phyloP scores from a whole-genome alignment of 2,888 invertebrate genomes.

The Nezara viridula region DNA sequence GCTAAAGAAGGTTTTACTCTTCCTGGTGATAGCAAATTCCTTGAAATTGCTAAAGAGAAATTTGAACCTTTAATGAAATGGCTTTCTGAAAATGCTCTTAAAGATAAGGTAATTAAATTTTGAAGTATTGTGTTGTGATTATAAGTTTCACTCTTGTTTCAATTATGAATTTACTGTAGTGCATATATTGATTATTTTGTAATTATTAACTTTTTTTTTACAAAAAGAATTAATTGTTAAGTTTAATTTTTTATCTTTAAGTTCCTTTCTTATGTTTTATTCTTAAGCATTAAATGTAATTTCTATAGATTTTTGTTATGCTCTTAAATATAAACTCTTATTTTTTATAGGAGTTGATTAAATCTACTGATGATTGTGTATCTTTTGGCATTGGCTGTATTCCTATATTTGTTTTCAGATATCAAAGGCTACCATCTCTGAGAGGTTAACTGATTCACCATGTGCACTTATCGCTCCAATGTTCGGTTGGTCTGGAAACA shows the following conservation, averaged over 20 bases:
- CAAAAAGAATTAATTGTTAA: too few species aligned
- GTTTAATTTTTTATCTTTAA: background rate
- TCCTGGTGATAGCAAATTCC: conserved; percentile 82
- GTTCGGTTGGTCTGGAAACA: conserved; percentile 99
- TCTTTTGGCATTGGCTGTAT: too few species aligned
- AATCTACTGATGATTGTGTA: too few species aligned
- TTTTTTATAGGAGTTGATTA: too few species aligned
- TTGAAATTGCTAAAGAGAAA: conserved; percentile 81
- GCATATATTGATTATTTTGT: too few species aligned
- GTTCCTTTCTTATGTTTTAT: too few species aligned
- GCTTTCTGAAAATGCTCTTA: conserved; percentile 86
- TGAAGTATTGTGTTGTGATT: background rate
- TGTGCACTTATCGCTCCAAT: conserved; percentile 96
- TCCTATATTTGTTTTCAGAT: conserved; percentile 71
- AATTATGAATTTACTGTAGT: background rate
- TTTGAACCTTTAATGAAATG: conserved; percentile 93
- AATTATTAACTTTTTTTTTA: too few species aligned
- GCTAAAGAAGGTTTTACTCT: conserved; percentile 97
- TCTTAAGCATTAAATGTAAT: too few species aligned
- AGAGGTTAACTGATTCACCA: conserved; percentile 90
- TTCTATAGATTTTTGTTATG: too few species aligned
- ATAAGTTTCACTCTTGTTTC: background rate
- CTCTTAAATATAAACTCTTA: too few species aligned
- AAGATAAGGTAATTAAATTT: conserved; percentile 75
- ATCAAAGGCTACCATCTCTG: conserved; percentile 86